Evolutionary conservation across 2,113 vertebrate genomes (phyloP).

Genomic region (Genyomyrus donnyi): DNA sequence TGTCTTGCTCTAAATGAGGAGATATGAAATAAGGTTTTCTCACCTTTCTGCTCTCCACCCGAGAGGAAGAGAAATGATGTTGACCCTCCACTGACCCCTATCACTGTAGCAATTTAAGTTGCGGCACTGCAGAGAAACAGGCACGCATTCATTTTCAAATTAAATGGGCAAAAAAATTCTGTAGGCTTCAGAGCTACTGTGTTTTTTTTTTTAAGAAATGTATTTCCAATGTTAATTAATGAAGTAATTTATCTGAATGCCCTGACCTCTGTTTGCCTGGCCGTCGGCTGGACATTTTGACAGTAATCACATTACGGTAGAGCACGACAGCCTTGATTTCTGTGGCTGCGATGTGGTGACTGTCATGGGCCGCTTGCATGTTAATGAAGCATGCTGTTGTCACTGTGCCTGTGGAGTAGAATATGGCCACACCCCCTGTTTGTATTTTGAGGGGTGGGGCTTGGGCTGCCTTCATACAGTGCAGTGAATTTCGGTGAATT

Average conservation of each 20-base stretch:
- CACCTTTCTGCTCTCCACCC: constrained; percentile 64
- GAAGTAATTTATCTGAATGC: constrained; percentile 54
- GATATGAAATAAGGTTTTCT: constrained; percentile 61
- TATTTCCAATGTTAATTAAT: constrained; percentile 61
- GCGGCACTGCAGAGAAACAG: constrained; percentile 46
- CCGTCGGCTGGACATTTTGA: constrained; percentile 41
- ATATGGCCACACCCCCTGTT: neutral
- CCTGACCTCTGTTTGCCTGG: constrained; percentile 33
- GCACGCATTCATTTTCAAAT: constrained; percentile 60
- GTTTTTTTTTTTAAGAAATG: constrained; percentile 50
- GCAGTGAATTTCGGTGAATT: neutral
- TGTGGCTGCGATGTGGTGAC: constrained; percentile 41
- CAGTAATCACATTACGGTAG: constrained; percentile 48
- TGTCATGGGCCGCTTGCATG: constrained; percentile 22
- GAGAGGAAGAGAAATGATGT: constrained; percentile 74
- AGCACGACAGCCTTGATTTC: constrained; percentile 55
- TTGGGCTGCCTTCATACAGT: neutral
- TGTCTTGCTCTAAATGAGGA: constrained; percentile 54
- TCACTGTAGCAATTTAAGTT: constrained; percentile 72
- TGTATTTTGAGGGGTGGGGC: neutral
- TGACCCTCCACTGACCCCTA: constrained; percentile 70
- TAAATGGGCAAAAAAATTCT: constrained; percentile 63
- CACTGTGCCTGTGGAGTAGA: constrained; percentile 30
- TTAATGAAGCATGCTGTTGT: neutral
- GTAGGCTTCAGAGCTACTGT: constrained; percentile 51